Evolutionary conservation across 2,797 vertebrate species (phyloP), one percentile per base, ranked within the genome.

Genomic region (Pelodytes ibericus): DNA sequence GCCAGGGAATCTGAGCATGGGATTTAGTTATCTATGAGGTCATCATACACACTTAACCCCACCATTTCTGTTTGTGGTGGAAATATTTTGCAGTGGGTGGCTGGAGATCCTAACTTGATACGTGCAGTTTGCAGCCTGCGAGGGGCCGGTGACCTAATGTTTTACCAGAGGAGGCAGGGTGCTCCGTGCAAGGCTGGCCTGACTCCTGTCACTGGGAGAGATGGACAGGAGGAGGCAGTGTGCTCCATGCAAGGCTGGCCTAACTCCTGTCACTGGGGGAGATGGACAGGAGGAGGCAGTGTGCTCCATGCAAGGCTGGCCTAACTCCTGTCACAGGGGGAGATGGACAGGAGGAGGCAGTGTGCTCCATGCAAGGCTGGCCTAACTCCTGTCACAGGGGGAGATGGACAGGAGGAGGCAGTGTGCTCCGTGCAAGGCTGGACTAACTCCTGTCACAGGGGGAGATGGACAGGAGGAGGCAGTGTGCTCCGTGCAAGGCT

Each of bases 41-140:
- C 53, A 67, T 30, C 16, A 22, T 53, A 30, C 41, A 44, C 56
- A 60, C 39, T 41, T 75, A 66, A 67, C 63, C 72, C 66, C 26
- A 44, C 58, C 27, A 27, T 31, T n/a, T 9, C 27, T 59, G 29
- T 36, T 22, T 18, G 61, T 27, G 24, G 62, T 27, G 16, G 24
- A 16, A 25, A 22, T 30, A 31, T 39, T 24, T 31, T 63, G 22
- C 13, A 16, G 36, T 8, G 31, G 24, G 64, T 41, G 65, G 36
- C 36, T 51, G 33, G 62, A 36, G 41, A 13, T 39, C 31, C 39
- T 33, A 44, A 64, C 61, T 3, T 16, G 13, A 16, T 16, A 10
- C 20, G n/a, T 33, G 20, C 41, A 13, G 41, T 6, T 10, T 22
- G 2, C n/a, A 11, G n/a, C 30, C 30, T 41, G 25, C 15, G 16